Conservation (phyloP, 2,888 invertebrate genomes). For the Diarsia brunnea region DNA sequence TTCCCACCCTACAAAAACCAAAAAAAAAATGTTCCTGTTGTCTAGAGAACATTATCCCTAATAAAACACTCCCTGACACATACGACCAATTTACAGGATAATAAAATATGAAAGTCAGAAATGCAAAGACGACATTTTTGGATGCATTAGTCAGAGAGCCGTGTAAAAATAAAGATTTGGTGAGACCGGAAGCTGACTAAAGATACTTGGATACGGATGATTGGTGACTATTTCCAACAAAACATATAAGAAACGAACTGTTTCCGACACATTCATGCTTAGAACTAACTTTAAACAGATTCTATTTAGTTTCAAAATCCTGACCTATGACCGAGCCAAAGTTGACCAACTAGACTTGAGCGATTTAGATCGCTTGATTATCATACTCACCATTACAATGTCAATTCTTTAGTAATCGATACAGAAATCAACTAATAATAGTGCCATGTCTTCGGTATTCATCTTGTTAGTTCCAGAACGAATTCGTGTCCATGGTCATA, state of each 20-base stretch:
- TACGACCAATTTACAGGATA: neutral
- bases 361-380: slow-evolving; percentile 11
- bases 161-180: slow-evolving; percentile 33
- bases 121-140: slow-evolving; percentile 16
- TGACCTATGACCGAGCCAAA: slow-evolving; percentile 26
- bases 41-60: too few relatives aligned
- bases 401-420: slow-evolving; percentile 16
- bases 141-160: slow-evolving; percentile 28
- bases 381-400: slow-evolving; percentile 1
- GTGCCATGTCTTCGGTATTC: slow-evolving; percentile 10
- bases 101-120: slow-evolving; percentile 16
- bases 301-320: slow-evolving; percentile 12
- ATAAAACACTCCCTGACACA: neutral
- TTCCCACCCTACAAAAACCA: too few relatives aligned
- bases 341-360: neutral
- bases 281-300: neutral
- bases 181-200: slow-evolving; percentile 17
- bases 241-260: neutral
- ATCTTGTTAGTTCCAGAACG: slow-evolving; percentile 7
- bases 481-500: slow-evolving; percentile 9
- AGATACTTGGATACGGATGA: slow-evolving; percentile 15
- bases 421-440: neutral
- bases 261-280: too few relatives aligned
- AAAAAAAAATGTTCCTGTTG: too few relatives aligned
- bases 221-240: neutral